A percentile compares a stretch with the other conserved stretches of the same genome.
phyloP scores from a whole-genome alignment of 2,797 vertebrate genomes.

The Coendou prehensilis region DNA sequence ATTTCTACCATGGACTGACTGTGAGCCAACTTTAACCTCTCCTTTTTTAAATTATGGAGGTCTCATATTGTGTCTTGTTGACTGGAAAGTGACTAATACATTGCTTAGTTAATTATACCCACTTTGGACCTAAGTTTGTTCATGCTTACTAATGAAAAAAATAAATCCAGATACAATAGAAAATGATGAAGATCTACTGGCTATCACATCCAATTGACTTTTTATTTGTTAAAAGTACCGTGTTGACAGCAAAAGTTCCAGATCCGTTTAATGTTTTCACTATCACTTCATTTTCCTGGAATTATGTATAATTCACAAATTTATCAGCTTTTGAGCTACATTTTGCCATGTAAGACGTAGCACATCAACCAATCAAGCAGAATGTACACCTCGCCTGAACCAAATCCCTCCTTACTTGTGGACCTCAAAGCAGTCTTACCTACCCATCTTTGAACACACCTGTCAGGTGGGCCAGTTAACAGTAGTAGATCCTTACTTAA shows the following conservation, averaged over 20 bases:
- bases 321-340: not conserved
- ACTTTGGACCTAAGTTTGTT: constrained; percentile 21
- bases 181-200: not conserved
- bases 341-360: not conserved
- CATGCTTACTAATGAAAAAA: constrained; percentile 37
- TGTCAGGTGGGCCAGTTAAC: not conserved
- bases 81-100: not conserved
- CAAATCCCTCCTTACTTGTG: not conserved
- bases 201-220: not conserved
- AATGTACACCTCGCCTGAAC: not conserved
- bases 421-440: not conserved
- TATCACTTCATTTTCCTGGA: constrained; percentile 38
- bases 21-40: not conserved
- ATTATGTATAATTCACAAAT: constrained; percentile 10
- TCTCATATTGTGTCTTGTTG: not conserved
- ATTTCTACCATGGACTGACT: not conserved
- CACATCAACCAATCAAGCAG: not conserved
- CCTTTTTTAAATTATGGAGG: not conserved
- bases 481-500: not conserved
- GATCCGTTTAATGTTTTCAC: not conserved
- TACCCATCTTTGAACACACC: not conserved
- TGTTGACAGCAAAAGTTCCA: constrained; percentile 11
- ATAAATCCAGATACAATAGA: constrained; percentile 5
- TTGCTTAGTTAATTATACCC: not conserved
- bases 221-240: not conserved